These are phyloP conservation scores for Bradypus variegatus DNA, from an alignment of 2,797 vertebrate genomes.

Conservation along the genomic window DNA sequence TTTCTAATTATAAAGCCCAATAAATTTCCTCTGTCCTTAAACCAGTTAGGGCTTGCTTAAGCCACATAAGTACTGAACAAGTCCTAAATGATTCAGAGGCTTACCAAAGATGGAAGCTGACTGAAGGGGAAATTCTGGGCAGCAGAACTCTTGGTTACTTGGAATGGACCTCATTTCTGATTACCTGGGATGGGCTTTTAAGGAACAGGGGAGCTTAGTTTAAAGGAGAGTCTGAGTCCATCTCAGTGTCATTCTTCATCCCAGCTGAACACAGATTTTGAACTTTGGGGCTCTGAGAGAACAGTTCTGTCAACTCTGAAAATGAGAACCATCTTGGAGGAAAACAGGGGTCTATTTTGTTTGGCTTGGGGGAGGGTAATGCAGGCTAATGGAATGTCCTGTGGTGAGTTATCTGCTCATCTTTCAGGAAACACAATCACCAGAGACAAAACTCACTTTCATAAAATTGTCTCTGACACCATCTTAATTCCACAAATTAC, in stretches of 20 bases:
- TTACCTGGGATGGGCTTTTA: neutral
- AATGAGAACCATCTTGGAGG: slow-evolving; percentile 25
- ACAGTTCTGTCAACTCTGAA: slow-evolving; percentile 28
- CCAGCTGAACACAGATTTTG: slow-evolving; percentile 12
- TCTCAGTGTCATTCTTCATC: neutral
- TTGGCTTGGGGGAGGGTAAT: slow-evolving; percentile 4
- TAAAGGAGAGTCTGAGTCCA: neutral
- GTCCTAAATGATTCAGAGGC: neutral
- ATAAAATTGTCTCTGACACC: slow-evolving; percentile 54
- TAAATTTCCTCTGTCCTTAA: neutral
- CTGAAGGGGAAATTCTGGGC: neutral
- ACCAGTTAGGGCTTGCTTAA: neutral
- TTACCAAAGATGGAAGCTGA: neutral
- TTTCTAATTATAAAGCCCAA: neutral
- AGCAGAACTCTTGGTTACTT: neutral
- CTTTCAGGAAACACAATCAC: slow-evolving; percentile 44
- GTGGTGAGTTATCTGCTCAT: slow-evolving; percentile 19
- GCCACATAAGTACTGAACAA: neutral
- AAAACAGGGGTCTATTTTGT: slow-evolving; percentile 22
- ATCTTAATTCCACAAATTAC: slow-evolving; percentile 58
- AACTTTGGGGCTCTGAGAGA: slow-evolving; percentile 32
- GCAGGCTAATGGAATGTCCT: slow-evolving; percentile 5
- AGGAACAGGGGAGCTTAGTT: neutral
- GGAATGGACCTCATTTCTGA: neutral
- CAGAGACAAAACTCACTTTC: slow-evolving; percentile 37